A percentile compares a stretch with the other conserved stretches of the same genome.
phyloP scores from a whole-genome alignment of 2,888 invertebrate species.

The Epinotia nisella region DNA sequence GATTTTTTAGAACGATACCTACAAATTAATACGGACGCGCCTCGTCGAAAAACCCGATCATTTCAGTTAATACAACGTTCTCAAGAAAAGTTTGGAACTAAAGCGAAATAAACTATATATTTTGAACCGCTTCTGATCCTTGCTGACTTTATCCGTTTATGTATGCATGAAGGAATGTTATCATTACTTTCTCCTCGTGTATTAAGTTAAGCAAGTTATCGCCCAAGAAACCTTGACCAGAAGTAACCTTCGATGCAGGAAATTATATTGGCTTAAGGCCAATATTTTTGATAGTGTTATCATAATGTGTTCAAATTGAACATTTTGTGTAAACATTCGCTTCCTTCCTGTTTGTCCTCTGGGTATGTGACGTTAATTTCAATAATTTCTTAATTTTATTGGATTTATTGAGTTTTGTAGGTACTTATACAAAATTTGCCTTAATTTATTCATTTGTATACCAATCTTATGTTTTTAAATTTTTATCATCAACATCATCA shows the following conservation, averaged over 20 bases:
- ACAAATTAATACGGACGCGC: too few relatives aligned
- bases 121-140: too few relatives aligned
- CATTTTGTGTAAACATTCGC: slow-evolving; percentile 45
- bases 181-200: slow-evolving; percentile 4
- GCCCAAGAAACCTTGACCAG: slow-evolving; percentile 46
- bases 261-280: slow-evolving; percentile 49
- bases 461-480: too few relatives aligned
- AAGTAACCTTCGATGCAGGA: slow-evolving; percentile 50
- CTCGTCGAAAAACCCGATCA: too few relatives aligned
- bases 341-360: slow-evolving; percentile 40
- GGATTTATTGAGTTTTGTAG: not conserved
- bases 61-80: too few relatives aligned
- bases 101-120: too few relatives aligned
- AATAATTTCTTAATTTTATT: not conserved
- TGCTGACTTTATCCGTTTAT: too few relatives aligned
- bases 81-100: too few relatives aligned
- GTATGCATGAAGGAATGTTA: not conserved
- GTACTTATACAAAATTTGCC: too few relatives aligned
- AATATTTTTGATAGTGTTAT: slow-evolving; percentile 47
- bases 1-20: not conserved
- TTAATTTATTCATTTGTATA: too few relatives aligned
- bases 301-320: slow-evolving; percentile 45
- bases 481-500: too few relatives aligned
- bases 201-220: not conserved
- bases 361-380: not conserved